Evolutionary conservation across 2,797 vertebrate genomes (phyloP).

Genomic region (Sebastiscus tertius): DNA sequence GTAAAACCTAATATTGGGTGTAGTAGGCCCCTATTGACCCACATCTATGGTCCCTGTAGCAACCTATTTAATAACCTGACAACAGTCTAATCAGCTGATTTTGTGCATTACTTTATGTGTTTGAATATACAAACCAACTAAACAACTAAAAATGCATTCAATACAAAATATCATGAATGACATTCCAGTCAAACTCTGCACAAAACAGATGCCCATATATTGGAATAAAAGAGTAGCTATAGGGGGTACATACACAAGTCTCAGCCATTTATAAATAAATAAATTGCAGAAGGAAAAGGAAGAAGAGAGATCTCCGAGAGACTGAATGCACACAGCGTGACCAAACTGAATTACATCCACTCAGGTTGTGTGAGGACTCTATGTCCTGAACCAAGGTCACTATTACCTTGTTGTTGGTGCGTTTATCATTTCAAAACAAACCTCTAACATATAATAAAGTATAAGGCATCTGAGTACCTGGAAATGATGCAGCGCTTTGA

Average conservation of each 20-base stretch:
- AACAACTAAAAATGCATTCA: not conserved
- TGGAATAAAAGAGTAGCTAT: too few relatives aligned
- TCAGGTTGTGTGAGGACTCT: not conserved
- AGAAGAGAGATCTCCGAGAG: not conserved
- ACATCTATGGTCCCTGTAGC: too few relatives aligned
- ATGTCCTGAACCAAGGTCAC: slow-evolving; percentile 1
- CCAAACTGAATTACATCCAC: not conserved
- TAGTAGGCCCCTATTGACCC: too few relatives aligned
- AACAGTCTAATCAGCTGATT: too few relatives aligned
- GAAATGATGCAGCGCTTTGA: slow-evolving; percentile 11
- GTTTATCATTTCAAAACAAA: slow-evolving; percentile 5
- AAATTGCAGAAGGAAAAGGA: not conserved
- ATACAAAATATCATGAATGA: not conserved
- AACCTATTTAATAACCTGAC: too few relatives aligned
- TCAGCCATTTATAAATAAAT: not conserved
- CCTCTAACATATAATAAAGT: not conserved
- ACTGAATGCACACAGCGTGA: not conserved
- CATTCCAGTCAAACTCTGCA: not conserved
- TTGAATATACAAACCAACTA: not conserved
- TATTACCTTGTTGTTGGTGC: not conserved
- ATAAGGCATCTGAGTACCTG: not conserved
- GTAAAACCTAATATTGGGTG: too few relatives aligned
- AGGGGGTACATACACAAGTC: not conserved
- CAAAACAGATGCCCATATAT: not conserved
- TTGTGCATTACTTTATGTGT: too few relatives aligned